phyloP scores from a whole-genome alignment of 2,797 vertebrate genomes.

The Salmo trutta region DNA sequence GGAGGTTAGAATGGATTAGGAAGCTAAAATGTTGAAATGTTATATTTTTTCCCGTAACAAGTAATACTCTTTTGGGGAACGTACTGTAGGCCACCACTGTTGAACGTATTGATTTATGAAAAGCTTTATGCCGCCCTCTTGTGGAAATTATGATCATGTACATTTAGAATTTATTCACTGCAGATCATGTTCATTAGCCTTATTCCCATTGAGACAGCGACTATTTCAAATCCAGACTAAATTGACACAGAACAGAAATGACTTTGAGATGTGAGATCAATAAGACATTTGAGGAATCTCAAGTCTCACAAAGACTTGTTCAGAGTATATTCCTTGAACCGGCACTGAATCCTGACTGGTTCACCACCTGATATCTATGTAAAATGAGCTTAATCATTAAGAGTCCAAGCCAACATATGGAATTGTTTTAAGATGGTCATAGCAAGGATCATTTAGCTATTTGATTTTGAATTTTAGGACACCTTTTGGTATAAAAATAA shows the following conservation, averaged over 20 bases:
- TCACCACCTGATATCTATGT: constrained; percentile 13
- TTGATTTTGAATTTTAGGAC: too few relatives aligned
- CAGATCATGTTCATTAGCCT: background rate
- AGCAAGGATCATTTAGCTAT: too few relatives aligned
- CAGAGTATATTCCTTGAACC: background rate
- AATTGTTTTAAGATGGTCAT: too few relatives aligned
- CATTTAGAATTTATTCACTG: constrained; percentile 21
- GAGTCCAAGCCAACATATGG: too few relatives aligned
- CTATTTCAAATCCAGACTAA: background rate
- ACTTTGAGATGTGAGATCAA: background rate
- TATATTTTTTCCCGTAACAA: background rate
- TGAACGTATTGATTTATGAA: background rate
- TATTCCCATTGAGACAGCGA: background rate
- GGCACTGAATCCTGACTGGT: background rate
- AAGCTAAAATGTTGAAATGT: background rate
- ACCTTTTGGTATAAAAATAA: too few relatives aligned
- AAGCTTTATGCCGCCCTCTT: constrained; percentile 62
- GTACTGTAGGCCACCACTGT: background rate
- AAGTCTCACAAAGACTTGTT: background rate
- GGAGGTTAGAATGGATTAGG: background rate
- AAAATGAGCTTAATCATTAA: background rate
- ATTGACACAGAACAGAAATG: background rate
- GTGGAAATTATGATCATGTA: constrained; percentile 42
- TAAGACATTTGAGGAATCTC: background rate
- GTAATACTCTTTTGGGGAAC: background rate